phyloP scores from a whole-genome alignment of 1,140 invertebrate species.

The Caerostris extrusa region DNA sequence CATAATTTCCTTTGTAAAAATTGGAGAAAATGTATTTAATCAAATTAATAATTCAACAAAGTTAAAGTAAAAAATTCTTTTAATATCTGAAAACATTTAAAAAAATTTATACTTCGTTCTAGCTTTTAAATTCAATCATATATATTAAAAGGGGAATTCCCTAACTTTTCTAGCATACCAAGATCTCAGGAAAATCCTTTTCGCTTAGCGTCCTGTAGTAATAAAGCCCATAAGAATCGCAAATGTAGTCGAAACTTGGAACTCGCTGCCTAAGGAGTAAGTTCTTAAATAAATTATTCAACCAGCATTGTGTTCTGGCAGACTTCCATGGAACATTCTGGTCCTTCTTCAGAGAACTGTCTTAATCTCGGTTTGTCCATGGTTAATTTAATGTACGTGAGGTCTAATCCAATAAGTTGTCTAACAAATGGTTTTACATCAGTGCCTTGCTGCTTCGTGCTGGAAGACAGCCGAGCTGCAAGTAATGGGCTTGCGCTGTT shows the following conservation, averaged over 20 bases:
- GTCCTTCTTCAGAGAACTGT: background rate
- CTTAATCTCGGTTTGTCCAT: background rate
- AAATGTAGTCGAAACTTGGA: slow-evolving; percentile 11
- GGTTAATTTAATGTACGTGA: slow-evolving; percentile 3
- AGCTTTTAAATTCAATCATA: background rate
- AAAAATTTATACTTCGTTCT: background rate
- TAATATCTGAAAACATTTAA: too few relatives aligned
- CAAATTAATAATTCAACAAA: too few relatives aligned
- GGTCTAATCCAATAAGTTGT: background rate
- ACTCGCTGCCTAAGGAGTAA: background rate
- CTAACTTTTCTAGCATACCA: background rate
- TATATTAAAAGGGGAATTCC: background rate
- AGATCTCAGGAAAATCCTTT: background rate
- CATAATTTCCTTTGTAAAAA: too few relatives aligned
- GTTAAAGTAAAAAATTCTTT: too few relatives aligned
- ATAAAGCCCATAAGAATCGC: background rate
- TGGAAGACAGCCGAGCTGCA: background rate
- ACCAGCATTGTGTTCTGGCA: background rate
- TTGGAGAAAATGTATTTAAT: too few relatives aligned
- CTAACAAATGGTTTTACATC: slow-evolving; percentile 28
- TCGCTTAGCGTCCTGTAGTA: background rate
- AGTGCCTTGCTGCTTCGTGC: background rate
- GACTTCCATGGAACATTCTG: background rate
- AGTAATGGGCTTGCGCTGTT: background rate
- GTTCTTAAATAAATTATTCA: slow-evolving; percentile 39